Conservation (phyloP, 2,797 vertebrate genomes). For the Hypotaenidia okinawae region DNA sequence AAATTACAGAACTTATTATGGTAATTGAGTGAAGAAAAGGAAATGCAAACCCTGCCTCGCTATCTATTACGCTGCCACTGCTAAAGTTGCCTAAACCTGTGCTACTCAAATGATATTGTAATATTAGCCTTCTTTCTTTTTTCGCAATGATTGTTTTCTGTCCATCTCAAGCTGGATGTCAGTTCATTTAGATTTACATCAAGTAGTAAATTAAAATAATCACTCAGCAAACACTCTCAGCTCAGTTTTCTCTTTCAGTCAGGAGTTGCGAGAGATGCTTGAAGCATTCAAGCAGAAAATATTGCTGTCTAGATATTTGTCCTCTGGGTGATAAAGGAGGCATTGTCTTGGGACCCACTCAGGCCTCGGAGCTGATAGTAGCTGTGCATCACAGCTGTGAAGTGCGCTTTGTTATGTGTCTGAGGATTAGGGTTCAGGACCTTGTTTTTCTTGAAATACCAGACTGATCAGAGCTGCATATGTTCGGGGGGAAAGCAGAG, state of each 20-base stretch:
- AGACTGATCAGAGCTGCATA: conserved; percentile 87
- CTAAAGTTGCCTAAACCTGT: conserved; percentile 85
- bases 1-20: conserved; percentile 82
- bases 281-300: conserved; percentile 90
- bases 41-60: conserved; percentile 57
- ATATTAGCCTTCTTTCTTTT: conserved; percentile 68
- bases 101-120: conserved; percentile 72
- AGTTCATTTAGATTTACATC: conserved; percentile 98
- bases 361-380: conserved; percentile 85
- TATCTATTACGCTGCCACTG: conserved; percentile 74
- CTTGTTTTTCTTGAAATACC: conserved; percentile 92
- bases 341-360: conserved; percentile 90
- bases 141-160: conserved; percentile 85
- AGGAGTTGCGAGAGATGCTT: conserved; percentile 84
- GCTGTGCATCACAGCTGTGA: conserved; percentile 90
- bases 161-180: conserved; percentile 86
- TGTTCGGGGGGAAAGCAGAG: conserved; percentile 84
- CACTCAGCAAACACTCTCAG: conserved; percentile 89
- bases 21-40: conserved; percentile 76
- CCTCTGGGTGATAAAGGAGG: conserved; percentile 91
- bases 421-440: conserved; percentile 90
- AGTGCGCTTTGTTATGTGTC: conserved; percentile 91
- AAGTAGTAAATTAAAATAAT: conserved; percentile 98
- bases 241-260: conserved; percentile 86
- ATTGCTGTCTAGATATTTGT: conserved; percentile 95